Conservation (phyloP, 2,113 vertebrate species). For the Naja naja region DNA sequence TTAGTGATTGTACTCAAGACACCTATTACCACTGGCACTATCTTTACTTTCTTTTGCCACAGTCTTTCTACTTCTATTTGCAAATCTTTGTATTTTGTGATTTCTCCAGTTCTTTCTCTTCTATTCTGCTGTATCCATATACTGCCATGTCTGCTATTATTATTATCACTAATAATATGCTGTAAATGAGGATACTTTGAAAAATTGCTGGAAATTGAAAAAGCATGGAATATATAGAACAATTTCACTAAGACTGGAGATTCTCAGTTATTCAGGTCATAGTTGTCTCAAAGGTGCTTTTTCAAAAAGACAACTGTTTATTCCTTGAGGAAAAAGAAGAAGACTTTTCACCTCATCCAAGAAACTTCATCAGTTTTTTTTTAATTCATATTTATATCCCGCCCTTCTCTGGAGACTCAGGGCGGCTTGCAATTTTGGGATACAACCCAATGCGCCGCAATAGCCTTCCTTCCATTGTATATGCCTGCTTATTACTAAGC, state of each 20-base stretch:
- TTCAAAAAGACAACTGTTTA: no score
- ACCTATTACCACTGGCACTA: neutral
- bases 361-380: no score
- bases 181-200: neutral
- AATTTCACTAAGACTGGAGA: neutral
- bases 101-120: neutral
- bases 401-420: no score
- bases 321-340: no score
- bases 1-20: neutral
- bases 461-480: no score
- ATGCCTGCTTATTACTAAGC: no score
- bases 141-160: neutral
- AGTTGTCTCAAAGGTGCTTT: no score
- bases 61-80: neutral
- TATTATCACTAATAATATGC: neutral
- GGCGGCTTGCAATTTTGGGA: no score
- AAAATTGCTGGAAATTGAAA: neutral
- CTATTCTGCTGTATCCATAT: neutral
- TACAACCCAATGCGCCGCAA: no score
- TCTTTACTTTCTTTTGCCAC: neutral
- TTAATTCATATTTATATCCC: no score
- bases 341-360: no score
- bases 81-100: neutral
- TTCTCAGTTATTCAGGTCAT: no score
- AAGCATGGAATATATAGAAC: neutral